Evolutionary conservation across 2,113 vertebrate genomes (phyloP).

Genomic region (Varanus komodoensis): DNA sequence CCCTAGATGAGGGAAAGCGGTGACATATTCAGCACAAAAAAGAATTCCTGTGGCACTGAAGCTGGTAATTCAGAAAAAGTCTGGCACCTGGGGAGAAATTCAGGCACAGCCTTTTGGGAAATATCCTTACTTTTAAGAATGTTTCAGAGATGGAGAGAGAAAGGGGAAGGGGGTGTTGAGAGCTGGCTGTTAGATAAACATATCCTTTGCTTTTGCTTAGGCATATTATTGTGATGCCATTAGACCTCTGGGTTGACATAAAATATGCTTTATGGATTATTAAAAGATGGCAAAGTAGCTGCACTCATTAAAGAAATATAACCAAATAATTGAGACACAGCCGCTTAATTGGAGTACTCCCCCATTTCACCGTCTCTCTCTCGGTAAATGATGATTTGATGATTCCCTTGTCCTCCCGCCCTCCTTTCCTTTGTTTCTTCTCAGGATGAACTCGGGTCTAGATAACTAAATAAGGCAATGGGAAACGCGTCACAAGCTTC

Average conservation of each 20-base stretch:
- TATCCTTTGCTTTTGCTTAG: constrained; percentile 31
- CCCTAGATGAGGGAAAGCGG: no score
- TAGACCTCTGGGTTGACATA: constrained; percentile 64
- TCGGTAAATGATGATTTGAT: constrained; percentile 1
- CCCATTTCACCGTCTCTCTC: constrained; percentile 42
- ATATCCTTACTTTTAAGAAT: neutral
- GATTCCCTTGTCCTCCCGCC: neutral
- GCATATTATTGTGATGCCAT: constrained; percentile 59
- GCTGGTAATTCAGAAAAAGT: neutral
- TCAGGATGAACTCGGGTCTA: constrained; percentile 31
- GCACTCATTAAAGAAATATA: constrained; percentile 71
- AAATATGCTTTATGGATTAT: constrained; percentile 65
- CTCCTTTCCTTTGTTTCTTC: constrained; percentile 12
- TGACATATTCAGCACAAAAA: no score
- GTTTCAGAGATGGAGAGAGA: neutral
- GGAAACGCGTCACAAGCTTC: rapidly evolving
- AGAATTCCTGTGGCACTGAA: no score
- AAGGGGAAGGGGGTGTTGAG: no score
- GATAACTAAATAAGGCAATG: neutral
- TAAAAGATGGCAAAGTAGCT: constrained; percentile 59
- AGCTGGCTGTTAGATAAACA: neutral
- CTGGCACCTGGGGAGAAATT: no score
- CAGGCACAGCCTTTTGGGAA: neutral
- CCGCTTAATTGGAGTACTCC: constrained; percentile 34
- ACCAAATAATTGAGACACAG: constrained; percentile 65